phyloP scores from a whole-genome alignment of 2,113 vertebrate species.

The Orientallactaga bullata region DNA sequence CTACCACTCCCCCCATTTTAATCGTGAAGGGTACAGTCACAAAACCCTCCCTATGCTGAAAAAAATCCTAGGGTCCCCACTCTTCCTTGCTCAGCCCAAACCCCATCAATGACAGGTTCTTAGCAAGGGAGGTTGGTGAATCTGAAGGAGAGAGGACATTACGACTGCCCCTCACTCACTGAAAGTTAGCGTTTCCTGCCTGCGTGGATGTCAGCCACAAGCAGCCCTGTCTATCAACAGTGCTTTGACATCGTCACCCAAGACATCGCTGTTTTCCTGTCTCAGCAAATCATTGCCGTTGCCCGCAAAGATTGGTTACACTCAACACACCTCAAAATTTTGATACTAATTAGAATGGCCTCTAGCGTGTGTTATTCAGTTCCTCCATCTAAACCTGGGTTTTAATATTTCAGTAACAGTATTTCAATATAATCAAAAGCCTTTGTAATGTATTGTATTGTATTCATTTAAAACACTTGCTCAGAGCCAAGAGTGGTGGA shows the following conservation, averaged over 20 bases:
- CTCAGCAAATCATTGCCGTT: not conserved
- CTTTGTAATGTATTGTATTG: not conserved
- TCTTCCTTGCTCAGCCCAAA: not conserved
- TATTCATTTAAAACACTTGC: too few relatives aligned
- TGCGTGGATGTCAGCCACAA: not conserved
- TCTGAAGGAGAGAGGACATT: not conserved
- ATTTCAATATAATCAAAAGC: conserved; percentile 32
- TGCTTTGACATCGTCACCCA: not conserved
- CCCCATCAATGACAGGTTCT: not conserved
- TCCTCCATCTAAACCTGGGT: not conserved
- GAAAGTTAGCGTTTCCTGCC: conserved; percentile 16
- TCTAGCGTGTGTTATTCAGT: not conserved
- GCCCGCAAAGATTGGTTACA: not conserved
- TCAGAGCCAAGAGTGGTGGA: too few relatives aligned
- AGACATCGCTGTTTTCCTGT: conserved; percentile 57
- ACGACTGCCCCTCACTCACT: not conserved
- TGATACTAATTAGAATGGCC: conserved; percentile 35
- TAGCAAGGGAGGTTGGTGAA: not conserved
- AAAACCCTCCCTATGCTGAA: not conserved
- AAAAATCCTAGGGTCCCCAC: not conserved
- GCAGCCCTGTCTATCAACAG: not conserved
- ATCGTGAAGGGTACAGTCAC: not conserved
- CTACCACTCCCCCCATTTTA: rapidly evolving
- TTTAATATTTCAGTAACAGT: conserved; percentile 56
- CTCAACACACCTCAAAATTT: conserved; percentile 16